phyloP scores from a whole-genome alignment of 2,888 invertebrate genomes.

The Anodontia alba region DNA sequence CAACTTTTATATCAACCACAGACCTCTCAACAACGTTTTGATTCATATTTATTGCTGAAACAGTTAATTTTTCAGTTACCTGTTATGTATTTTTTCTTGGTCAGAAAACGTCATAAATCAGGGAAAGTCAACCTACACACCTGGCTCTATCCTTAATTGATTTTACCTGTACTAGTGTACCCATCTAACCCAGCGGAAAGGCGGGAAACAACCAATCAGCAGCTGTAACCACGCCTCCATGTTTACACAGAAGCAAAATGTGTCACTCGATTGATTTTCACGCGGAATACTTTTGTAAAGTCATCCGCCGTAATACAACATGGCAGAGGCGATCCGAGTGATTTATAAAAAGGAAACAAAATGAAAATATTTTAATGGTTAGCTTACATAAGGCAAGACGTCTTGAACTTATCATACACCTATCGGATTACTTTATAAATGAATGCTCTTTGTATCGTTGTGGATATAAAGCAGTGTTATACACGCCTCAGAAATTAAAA shows the following conservation, averaged over 20 bases:
- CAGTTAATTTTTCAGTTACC: too few species aligned
- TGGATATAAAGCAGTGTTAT: conserved; percentile 7
- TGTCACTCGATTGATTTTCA: conserved; percentile 7
- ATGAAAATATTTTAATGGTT: background rate
- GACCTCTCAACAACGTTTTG: too few species aligned
- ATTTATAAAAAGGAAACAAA: conserved; percentile 3
- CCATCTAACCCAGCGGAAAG: background rate
- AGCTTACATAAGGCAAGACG: background rate
- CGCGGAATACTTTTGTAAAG: too few species aligned
- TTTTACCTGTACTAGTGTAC: background rate
- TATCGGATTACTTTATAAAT: background rate
- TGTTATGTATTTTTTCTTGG: too few species aligned
- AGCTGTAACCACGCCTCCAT: background rate
- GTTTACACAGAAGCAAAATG: conserved; percentile 7
- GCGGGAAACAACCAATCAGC: conserved; percentile 2
- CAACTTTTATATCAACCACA: too few species aligned
- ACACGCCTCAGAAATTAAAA: conserved; percentile 1
- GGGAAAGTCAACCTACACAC: too few species aligned
- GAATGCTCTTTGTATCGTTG: background rate
- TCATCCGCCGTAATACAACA: background rate
- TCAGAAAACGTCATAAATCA: too few species aligned
- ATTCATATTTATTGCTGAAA: too few species aligned
- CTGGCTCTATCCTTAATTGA: background rate
- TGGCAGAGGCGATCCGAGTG: background rate
- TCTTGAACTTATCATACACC: conserved; percentile 4